A percentile compares a stretch with the other conserved stretches of the same genome.
Conservation (phyloP, 2,797 vertebrate genomes). For the Microctenopoma stevenorrisi region DNA sequence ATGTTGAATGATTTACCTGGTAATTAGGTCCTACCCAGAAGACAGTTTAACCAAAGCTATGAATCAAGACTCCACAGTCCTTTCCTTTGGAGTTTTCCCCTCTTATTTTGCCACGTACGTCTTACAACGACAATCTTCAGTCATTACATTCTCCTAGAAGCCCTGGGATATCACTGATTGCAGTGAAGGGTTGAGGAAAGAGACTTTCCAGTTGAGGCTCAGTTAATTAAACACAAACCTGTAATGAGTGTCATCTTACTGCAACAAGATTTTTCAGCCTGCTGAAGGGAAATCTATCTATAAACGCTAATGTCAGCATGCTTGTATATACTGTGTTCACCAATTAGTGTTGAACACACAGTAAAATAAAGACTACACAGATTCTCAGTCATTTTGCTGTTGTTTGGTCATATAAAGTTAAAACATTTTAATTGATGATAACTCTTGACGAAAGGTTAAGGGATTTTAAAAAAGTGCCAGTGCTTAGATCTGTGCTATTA, state of each 20-base stretch:
- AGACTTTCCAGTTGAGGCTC: constrained; percentile 54
- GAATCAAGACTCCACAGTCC: constrained; percentile 52
- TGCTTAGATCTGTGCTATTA: neutral
- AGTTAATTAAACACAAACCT: constrained; percentile 49
- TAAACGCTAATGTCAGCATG: neutral
- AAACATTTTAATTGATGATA: neutral
- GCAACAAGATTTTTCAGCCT: constrained; percentile 55
- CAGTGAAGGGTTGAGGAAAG: constrained; percentile 39
- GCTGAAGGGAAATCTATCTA: constrained; percentile 18
- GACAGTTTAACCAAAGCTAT: constrained; percentile 61
- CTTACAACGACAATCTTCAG: constrained; percentile 42
- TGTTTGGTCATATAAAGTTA: neutral
- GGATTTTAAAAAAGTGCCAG: no score
- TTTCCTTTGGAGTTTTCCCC: constrained; percentile 40
- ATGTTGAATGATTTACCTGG: constrained; percentile 69
- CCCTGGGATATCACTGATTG: constrained; percentile 52
- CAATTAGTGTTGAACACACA: neutral
- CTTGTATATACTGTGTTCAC: neutral
- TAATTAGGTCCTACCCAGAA: constrained; percentile 71
- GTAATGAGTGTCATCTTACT: constrained; percentile 51
- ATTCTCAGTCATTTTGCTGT: neutral
- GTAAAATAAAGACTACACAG: neutral
- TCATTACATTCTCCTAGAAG: constrained; percentile 37
- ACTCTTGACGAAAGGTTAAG: no score
- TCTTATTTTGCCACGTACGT: constrained; percentile 48